Evolutionary conservation across 1,140 invertebrate species (phyloP), one percentile per base, ranked within the genome.

Genomic region (Caenorhabditis brenneri): DNA sequence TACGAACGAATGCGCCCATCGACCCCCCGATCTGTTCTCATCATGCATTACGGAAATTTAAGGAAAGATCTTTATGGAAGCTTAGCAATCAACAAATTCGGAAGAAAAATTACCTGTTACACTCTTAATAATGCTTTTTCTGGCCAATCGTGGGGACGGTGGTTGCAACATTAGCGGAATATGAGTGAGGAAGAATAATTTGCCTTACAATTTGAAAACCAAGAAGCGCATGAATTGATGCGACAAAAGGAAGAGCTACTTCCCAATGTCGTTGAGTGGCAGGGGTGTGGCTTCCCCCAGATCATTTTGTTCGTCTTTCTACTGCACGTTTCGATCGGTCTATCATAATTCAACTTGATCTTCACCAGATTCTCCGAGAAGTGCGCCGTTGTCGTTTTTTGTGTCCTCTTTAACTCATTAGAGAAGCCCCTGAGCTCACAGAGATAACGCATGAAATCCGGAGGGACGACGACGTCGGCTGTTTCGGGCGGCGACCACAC

Each of bases 331-430:
- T 74, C 65, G 46, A 74, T 74, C 36, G 36, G 65, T 74, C 65
- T 74, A 74, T 74, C 65, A 74, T 74, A 46, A 74, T 74, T 74
- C 36, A 74, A 74, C 65, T 74, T 42, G 65, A 22, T n/a, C 65
- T 22, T 74, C 65, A 24, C 65, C n/a, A 9, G 53, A 74, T 74
- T 22, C 65, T 74, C n/a, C 19, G 36, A n/a, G n/a, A n/a, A 74
- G 65, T 46, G 65, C 19, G 36, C 19, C 49, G 15, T 51, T 19
- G 22, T 55, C 53, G 24, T 65, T 74, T 74, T 74, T 74, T 74
- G 65, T 74, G 65, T 22, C 29, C 36, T 31, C 65, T 74, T 74
- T n/a, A 74, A 74, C 65, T 74, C 65, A 74, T 74, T 74, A 74
- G 65, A 42, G 36, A 46, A n/a, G 36, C 33, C 65, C 36, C 22